Conservation (phyloP, 2,113 vertebrate species). For the Scopus umbretta region DNA sequence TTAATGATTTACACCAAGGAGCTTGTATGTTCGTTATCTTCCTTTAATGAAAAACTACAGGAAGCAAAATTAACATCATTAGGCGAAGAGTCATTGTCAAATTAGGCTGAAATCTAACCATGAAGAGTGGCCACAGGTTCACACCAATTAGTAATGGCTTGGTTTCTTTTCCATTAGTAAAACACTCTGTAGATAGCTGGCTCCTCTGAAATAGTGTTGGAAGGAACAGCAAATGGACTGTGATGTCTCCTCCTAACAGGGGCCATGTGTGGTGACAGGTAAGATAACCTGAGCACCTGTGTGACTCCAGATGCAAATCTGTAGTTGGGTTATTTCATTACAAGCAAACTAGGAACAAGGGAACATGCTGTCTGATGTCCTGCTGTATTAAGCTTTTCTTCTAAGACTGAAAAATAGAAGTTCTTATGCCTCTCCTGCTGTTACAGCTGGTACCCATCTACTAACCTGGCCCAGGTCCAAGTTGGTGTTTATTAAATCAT, state of each 20-base stretch:
- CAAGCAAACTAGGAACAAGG: not conserved
- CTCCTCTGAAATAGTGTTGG: not conserved
- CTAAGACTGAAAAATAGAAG: not conserved
- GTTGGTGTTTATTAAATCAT: conserved; percentile 21
- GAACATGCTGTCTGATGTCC: not conserved
- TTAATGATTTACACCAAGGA: not conserved
- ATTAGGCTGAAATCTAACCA: not conserved
- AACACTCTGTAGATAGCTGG: not conserved
- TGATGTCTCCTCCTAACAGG: not conserved
- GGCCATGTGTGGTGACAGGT: not conserved
- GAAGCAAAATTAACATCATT: not conserved
- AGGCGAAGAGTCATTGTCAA: conserved; percentile 7
- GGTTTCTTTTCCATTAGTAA: not conserved
- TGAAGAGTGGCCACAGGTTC: not conserved
- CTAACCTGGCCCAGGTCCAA: not conserved
- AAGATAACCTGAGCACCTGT: not conserved
- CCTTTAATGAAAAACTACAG: not conserved
- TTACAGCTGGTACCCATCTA: not conserved
- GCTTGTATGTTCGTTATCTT: not conserved
- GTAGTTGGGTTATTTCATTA: not conserved
- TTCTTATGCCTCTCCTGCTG: not conserved
- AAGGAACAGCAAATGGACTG: not conserved
- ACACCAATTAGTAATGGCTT: not conserved
- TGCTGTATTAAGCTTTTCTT: not conserved
- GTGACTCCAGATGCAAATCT: not conserved